Conservation (phyloP, 2,113 vertebrate genomes). For the Urocolius indicus region DNA sequence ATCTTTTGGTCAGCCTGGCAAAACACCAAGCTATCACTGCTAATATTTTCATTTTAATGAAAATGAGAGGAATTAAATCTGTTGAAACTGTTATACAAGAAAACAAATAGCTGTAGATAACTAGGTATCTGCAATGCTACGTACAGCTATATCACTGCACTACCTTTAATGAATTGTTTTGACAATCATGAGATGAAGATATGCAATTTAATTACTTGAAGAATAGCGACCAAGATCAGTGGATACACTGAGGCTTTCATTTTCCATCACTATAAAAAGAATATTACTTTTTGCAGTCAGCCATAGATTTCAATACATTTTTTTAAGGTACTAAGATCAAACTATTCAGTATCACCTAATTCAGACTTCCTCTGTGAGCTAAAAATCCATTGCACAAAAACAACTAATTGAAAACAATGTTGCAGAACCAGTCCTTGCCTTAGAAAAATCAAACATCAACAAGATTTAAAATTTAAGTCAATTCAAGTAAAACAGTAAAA, state of each 20-base stretch:
- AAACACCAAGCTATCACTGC: background rate
- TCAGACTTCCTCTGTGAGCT: background rate
- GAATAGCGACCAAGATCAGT: background rate
- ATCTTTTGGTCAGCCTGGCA: background rate
- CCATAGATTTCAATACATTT: background rate
- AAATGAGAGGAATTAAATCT: background rate
- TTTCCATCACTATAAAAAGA: background rate
- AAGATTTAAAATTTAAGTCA: background rate
- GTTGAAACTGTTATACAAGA: background rate
- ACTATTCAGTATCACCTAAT: background rate
- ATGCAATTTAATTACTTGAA: background rate
- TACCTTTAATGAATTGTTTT: background rate
- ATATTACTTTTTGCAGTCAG: background rate
- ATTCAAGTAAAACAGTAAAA: background rate
- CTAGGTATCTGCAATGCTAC: background rate
- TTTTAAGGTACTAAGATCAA: background rate
- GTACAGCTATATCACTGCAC: background rate
- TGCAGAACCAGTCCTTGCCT: background rate
- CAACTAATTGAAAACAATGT: background rate
- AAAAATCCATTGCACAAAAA: background rate
- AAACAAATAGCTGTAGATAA: background rate
- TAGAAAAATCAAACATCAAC: background rate
- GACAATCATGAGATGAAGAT: background rate
- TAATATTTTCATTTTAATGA: background rate
- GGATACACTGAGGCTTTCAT: background rate